These are phyloP conservation scores for Melanotaenia pygmaea DNA, from an alignment of 2,797 vertebrate genomes.

Conservation along the genomic window DNA sequence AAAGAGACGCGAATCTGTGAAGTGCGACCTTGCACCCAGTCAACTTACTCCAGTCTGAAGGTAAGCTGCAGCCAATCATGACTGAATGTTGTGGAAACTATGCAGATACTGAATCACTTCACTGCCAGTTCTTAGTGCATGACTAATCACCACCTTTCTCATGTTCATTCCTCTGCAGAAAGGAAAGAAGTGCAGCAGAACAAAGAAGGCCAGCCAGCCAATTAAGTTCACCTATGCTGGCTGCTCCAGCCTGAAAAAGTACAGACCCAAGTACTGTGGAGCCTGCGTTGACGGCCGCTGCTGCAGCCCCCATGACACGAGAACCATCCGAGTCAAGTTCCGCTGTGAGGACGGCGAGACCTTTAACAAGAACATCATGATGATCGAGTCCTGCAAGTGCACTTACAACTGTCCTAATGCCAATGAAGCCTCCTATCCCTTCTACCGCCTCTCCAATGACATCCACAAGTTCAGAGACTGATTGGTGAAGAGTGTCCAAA, in stretches of 20 bases:
- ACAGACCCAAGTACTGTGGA: slow-evolving; percentile 94
- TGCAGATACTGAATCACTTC: not conserved
- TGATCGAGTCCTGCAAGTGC: slow-evolving; percentile 99
- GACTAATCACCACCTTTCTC: slow-evolving; percentile 41
- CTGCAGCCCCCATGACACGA: slow-evolving; percentile 94
- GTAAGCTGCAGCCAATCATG: slow-evolving; percentile 76
- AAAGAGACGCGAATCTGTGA: slow-evolving; percentile 96
- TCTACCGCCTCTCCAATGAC: slow-evolving; percentile 97
- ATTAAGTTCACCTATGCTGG: slow-evolving; percentile 93
- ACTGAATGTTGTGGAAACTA: slow-evolving; percentile 7
- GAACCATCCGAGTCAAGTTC: slow-evolving; percentile 95
- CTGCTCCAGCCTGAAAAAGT: slow-evolving; percentile 95
- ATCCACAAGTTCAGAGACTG: slow-evolving; percentile 99
- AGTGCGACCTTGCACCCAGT: slow-evolving; percentile 94
- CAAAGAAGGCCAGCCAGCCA: slow-evolving; percentile 88
- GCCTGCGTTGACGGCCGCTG: slow-evolving; percentile 95
- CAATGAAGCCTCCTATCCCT: slow-evolving; percentile 91
- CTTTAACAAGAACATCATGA: slow-evolving; percentile 97
- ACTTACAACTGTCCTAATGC: slow-evolving; percentile 92
- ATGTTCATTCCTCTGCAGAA: slow-evolving; percentile 82
- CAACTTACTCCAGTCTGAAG: slow-evolving; percentile 89
- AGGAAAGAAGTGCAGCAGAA: slow-evolving; percentile 97
- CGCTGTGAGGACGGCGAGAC: slow-evolving; percentile 95
- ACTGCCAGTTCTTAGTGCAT: not conserved
- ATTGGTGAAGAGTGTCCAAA: slow-evolving; percentile 45